Conservation (phyloP, 2,888 invertebrate genomes). For the Drymonia ruficornis region DNA sequence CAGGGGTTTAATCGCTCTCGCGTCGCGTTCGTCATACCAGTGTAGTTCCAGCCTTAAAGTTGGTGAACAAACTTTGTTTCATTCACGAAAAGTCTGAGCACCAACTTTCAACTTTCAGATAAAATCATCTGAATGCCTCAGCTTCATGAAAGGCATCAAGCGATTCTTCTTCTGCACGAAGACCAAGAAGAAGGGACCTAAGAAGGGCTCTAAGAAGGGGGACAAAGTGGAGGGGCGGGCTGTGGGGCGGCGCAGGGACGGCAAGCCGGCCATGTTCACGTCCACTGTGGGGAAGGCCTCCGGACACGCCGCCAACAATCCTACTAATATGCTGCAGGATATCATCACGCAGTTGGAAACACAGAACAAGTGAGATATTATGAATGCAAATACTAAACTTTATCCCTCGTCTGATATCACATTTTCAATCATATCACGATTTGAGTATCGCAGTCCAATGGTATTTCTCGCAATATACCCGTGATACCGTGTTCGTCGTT, state of each 20-base stretch:
- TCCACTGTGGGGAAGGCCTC: constrained; percentile 79
- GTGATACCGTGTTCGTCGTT: no score
- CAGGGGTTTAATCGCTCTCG: no score
- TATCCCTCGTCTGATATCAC: no score
- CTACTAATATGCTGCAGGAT: constrained; percentile 87
- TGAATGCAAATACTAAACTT: no score
- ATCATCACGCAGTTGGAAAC: constrained; percentile 89
- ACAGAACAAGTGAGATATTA: constrained; percentile 81
- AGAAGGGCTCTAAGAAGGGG: constrained; percentile 43
- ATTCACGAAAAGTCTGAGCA: no score
- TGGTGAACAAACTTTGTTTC: no score
- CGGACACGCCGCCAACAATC: constrained; percentile 74
- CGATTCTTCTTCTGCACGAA: constrained; percentile 79
- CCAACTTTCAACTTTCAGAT: constrained; percentile 52
- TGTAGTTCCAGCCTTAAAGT: no score
- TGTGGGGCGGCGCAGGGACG: constrained; percentile 46
- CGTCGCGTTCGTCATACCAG: no score
- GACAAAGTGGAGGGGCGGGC: constrained; percentile 39
- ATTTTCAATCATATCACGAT: no score
- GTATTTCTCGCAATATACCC: no score
- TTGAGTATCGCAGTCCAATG: no score
- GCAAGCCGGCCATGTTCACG: constrained; percentile 67
- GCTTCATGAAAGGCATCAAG: constrained; percentile 75
- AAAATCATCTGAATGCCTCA: constrained; percentile 68
- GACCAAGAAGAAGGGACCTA: constrained; percentile 63